Evolutionary conservation across 2,888 invertebrate species (phyloP), one percentile per base, ranked within the genome.

Genomic region (Eupithecia vulgata): DNA sequence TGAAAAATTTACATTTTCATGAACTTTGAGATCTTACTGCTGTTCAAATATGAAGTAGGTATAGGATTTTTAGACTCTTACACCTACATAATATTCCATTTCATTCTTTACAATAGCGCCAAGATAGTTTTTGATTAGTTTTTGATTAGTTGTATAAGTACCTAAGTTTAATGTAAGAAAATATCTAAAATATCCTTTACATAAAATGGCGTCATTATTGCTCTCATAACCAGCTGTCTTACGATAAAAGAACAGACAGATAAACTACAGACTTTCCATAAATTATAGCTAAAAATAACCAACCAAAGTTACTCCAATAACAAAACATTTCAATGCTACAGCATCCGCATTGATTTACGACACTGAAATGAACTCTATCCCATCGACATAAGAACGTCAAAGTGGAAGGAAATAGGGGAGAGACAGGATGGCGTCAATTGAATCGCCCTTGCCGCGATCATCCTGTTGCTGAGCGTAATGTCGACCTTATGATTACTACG

Each of bases 401-500:
- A 52, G 35, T 76, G 80, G 81, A 84, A 90, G 88, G 91, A 90
- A 90, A 83, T 80, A 77, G 88, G 89, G 91, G 83, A 85, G 78
- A 76, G 80, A 84, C 93, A 93, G 93, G 93, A 93, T 89, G 91
- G 81, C 76, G 81, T 80, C 91, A 91, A 92, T 93, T 92, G 92
- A 82, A 82, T 86, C 87, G 91, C 91, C 92, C 93, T 93, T 92
- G 91, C 81, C 79, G 84, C 25, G 88, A 88, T 87, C 89, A 90
- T 91, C 90, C 90, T 89, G 89, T 85, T 67, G 69, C 57, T 67
- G 72, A 78, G 76, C 74, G 70, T 74, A 79, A 75, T 74, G 69
- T 74, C 45, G 48, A 67, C 77, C 67, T 52, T 79, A 71, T 73
- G 5, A 8, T 30, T 0, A 61, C 1, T 8, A 17, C 0, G 15